phyloP scores from a whole-genome alignment of 2,113 vertebrate genomes.

The Willisornis vidua region DNA sequence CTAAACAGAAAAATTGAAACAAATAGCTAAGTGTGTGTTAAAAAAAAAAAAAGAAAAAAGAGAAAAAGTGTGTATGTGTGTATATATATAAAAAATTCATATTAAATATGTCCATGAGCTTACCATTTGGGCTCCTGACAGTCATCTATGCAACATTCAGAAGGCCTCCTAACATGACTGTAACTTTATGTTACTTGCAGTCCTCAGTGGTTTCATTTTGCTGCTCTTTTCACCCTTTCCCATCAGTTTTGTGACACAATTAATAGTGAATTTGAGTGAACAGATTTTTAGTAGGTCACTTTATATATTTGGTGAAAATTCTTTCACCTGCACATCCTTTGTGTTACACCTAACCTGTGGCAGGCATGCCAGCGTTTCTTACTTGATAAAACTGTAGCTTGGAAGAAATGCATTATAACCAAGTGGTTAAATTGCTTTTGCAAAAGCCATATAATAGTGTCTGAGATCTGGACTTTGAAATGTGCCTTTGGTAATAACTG shows the following conservation, averaged over 20 bases:
- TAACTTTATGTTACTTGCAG: not conserved
- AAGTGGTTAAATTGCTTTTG: not conserved
- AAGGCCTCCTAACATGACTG: not conserved
- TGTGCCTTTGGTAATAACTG: not conserved
- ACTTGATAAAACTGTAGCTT: not conserved
- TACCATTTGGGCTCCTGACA: not conserved
- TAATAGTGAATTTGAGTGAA: not conserved
- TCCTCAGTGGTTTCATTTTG: not conserved
- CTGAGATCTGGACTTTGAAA: slow-evolving; percentile 23
- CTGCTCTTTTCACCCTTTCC: not conserved
- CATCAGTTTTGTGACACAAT: not conserved
- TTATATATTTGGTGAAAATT: not conserved
- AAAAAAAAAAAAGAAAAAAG: too few species aligned
- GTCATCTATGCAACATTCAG: not conserved
- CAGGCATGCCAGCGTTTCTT: not conserved
- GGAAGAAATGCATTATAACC: not conserved
- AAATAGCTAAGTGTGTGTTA: not conserved
- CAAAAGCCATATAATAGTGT: not conserved
- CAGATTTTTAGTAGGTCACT: not conserved
- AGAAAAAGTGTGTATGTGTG: not conserved
- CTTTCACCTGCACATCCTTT: not conserved
- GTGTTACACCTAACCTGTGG: not conserved
- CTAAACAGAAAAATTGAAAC: not conserved
- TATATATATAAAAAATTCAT: not conserved
- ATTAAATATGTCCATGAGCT: not conserved